Conservation (phyloP, 1,140 invertebrate genomes). For the Lineus longissimus region DNA sequence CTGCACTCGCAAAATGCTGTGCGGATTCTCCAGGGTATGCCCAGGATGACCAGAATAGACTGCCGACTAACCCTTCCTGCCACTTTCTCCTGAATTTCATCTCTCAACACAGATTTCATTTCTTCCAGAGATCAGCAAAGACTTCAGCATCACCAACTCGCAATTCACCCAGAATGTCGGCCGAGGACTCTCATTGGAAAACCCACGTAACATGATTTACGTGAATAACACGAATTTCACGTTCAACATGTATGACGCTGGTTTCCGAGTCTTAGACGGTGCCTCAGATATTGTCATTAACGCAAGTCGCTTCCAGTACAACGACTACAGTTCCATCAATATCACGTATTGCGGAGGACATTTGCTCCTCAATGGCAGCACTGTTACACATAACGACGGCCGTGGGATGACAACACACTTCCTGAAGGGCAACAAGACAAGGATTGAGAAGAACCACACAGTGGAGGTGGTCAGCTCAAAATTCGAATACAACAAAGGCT, state of each 20-base stretch:
- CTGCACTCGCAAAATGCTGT: too few species aligned
- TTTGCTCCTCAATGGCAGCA: conserved; percentile 77
- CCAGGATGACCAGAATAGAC: too few species aligned
- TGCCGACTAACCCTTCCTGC: too few species aligned
- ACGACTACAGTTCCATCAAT: conserved; percentile 58
- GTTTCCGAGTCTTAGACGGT: conserved; percentile 45
- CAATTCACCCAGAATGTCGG: conserved; percentile 42
- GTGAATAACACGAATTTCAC: conserved; percentile 40
- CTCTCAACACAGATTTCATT: not conserved
- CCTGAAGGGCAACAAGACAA: conserved; percentile 33
- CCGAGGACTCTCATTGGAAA: conserved; percentile 49
- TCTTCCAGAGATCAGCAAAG: conserved; percentile 35
- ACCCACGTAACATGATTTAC: conserved; percentile 43
- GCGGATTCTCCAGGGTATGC: too few species aligned
- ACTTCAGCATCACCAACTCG: conserved; percentile 41
- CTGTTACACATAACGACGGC: conserved; percentile 58
- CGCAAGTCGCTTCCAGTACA: conserved; percentile 38
- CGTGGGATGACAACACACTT: conserved; percentile 46
- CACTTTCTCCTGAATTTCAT: too few species aligned
- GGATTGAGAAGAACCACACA: conserved; percentile 33
- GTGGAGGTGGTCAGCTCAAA: conserved; percentile 36
- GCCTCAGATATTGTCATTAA: conserved; percentile 47
- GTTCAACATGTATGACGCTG: conserved; percentile 47
- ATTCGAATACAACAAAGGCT: conserved; percentile 43
- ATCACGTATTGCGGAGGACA: conserved; percentile 88